Evolutionary conservation across 2,888 invertebrate genomes (phyloP).

Genomic region (Papilio gigon): DNA sequence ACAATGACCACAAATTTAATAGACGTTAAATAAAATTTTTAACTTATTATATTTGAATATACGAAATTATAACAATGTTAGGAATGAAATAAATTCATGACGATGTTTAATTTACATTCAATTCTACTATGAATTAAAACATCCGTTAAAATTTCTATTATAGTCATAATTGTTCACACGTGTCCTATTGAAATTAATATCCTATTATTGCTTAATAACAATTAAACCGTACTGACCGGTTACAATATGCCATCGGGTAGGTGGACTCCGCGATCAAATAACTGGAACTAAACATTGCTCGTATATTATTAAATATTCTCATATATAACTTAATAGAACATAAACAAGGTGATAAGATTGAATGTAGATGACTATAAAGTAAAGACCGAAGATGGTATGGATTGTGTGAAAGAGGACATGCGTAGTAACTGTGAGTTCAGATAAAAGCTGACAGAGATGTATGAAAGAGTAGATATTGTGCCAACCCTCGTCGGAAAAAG

Average conservation of each 20-base stretch:
- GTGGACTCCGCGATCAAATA: slow-evolving; percentile 5
- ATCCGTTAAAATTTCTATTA: slow-evolving; percentile 24
- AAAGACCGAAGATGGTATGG: no score
- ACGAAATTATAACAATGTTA: slow-evolving; percentile 23
- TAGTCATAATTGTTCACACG: slow-evolving; percentile 14
- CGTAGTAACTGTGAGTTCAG: no score
- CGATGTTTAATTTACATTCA: slow-evolving; percentile 22
- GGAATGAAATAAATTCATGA: slow-evolving; percentile 14
- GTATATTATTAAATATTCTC: neutral
- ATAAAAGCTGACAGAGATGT: no score
- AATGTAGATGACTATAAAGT: no score
- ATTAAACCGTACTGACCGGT: slow-evolving; percentile 13
- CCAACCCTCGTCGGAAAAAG: no score
- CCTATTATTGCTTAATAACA: slow-evolving; percentile 21
- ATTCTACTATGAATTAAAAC: slow-evolving; percentile 18
- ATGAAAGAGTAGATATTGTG: no score
- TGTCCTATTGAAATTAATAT: slow-evolving; percentile 22
- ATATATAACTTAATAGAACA: neutral
- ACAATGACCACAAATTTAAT: slow-evolving; percentile 65
- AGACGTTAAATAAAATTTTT: neutral
- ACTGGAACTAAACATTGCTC: slow-evolving; percentile 13
- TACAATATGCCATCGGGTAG: slow-evolving; percentile 10
- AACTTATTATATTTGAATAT: neutral
- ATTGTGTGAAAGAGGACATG: no score
- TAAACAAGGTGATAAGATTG: no score